Conservation (phyloP, 2,888 invertebrate genomes). For the Glaucopsyche alexis region DNA sequence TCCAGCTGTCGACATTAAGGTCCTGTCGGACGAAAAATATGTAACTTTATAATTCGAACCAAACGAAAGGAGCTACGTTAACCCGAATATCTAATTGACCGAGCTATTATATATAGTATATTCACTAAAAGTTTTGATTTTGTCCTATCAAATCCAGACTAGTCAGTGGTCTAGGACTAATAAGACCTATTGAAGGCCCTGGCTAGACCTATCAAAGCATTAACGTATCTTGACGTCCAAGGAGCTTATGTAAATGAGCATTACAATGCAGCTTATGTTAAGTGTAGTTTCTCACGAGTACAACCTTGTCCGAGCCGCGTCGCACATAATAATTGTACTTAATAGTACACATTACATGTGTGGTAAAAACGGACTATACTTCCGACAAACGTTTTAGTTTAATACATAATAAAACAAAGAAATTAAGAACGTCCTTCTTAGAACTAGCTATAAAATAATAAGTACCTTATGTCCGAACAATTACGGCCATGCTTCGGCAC, state of each 20-base stretch:
- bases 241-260: conserved; percentile 16
- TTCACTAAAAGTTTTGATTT: no score
- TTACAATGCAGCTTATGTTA: conserved; percentile 27
- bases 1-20: no score
- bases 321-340: conserved; percentile 30
- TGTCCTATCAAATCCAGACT: not conserved
- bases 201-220: no score
- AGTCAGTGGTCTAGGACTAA: not conserved
- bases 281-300: conserved; percentile 18
- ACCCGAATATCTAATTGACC: not conserved
- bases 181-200: no score
- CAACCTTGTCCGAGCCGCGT: conserved; percentile 24
- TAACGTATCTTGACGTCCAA: not conserved
- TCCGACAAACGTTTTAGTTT: conserved; percentile 10
- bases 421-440: conserved; percentile 3
- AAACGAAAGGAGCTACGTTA: no score
- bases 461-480: not conserved
- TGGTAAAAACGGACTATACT: not conserved
- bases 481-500: not conserved
- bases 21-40: no score
- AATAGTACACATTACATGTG: conserved; percentile 26
- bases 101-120: not conserved
- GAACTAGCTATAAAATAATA: not conserved
- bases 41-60: no score
- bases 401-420: not conserved